Evolutionary conservation across 1,140 invertebrate species (phyloP).

Genomic region (Apis cerana): DNA sequence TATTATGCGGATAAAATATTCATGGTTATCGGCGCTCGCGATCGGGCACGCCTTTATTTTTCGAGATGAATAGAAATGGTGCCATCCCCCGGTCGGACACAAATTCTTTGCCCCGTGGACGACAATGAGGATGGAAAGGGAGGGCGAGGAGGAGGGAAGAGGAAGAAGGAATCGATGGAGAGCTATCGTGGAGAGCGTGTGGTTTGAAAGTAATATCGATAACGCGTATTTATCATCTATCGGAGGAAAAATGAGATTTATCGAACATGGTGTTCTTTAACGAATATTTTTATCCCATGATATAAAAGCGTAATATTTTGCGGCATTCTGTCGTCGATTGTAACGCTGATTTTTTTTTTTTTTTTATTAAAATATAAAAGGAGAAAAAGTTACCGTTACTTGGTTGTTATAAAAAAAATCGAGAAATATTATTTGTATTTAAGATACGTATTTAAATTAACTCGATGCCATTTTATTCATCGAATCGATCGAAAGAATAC

Average conservation of each 20-base stretch:
- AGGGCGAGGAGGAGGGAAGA: too few relatives aligned
- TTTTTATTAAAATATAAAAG: too few relatives aligned
- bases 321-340: too few relatives aligned
- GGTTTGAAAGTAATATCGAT: conserved; percentile 36
- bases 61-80: conserved; percentile 74
- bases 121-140: conserved; percentile 8
- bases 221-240: conserved; percentile 28
- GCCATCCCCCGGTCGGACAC: conserved; percentile 49
- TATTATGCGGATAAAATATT: conserved; percentile 76
- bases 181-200: background rate
- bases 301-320: background rate
- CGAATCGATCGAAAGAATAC: too few relatives aligned
- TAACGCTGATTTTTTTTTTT: too few relatives aligned
- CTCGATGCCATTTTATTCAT: too few relatives aligned
- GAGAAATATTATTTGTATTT: too few relatives aligned
- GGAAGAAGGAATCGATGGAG: conserved; percentile 12
- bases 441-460: too few relatives aligned
- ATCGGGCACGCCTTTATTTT: conserved; percentile 74
- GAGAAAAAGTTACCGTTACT: too few relatives aligned
- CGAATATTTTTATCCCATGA: background rate
- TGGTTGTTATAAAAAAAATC: too few relatives aligned
- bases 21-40: conserved; percentile 71
- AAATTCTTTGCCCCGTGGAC: conserved; percentile 47
- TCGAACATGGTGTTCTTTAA: background rate
- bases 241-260: background rate